A percentile compares a stretch with the other conserved stretches of the same genome.
phyloP scores from a whole-genome alignment of 2,113 vertebrate species.

The Beaufortia kweichowensis region DNA sequence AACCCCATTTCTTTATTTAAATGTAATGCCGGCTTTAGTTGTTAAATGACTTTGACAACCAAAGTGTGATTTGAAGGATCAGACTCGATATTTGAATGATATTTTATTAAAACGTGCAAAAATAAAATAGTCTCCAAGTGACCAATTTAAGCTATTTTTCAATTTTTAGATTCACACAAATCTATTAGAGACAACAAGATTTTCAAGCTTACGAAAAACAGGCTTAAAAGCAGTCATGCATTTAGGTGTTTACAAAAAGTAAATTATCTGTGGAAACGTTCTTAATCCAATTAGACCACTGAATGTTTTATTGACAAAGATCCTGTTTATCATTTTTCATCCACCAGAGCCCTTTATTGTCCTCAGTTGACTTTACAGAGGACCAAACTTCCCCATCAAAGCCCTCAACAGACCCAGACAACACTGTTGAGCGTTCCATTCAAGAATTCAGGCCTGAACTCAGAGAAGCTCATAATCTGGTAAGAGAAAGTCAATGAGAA shows the following conservation, averaged over 20 bases:
- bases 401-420: conserved; percentile 30
- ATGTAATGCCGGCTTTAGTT: too few species aligned
- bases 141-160: too few species aligned
- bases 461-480: conserved; percentile 26
- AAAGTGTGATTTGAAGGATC: too few species aligned
- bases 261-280: background rate
- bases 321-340: conserved; percentile 14
- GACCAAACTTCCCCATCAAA: conserved; percentile 24
- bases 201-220: too few species aligned
- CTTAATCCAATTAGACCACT: background rate
- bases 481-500: conserved; percentile 18
- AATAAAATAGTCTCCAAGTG: too few species aligned
- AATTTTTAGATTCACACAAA: too few species aligned
- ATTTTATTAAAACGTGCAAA: too few species aligned
- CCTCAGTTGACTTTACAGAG: conserved; percentile 20
- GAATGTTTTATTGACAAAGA: background rate
- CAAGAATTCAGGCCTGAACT: conserved; percentile 9
- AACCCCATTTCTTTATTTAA: too few species aligned
- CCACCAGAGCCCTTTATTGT: conserved; percentile 22
- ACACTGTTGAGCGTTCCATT: conserved; percentile 2
- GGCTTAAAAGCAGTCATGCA: background rate
- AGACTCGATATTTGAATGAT: too few species aligned
- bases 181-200: too few species aligned
- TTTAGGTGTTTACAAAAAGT: background rate
- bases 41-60: too few species aligned